These are phyloP conservation scores for Excalfactoria chinensis DNA, from an alignment of 2,113 vertebrate species.

Conservation along the genomic window DNA sequence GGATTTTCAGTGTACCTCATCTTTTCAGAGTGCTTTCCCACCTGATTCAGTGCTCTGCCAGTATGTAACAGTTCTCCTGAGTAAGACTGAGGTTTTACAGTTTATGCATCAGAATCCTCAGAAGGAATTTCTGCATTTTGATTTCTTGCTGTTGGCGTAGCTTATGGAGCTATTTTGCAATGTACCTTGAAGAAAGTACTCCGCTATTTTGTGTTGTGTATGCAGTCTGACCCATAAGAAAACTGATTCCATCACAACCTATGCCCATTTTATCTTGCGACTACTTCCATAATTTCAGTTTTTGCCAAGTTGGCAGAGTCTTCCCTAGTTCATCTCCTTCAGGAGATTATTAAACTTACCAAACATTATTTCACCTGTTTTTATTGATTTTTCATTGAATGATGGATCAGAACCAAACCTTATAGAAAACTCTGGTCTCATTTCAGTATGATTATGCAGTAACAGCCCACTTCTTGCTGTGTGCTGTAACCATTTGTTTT, in stretches of 20 bases:
- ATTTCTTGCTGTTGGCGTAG: not conserved
- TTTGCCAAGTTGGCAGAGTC: not conserved
- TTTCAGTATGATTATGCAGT: not conserved
- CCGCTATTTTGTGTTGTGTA: not conserved
- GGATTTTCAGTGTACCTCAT: not conserved
- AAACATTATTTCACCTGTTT: not conserved
- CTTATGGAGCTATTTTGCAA: not conserved
- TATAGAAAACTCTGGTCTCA: not conserved
- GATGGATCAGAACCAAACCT: not conserved
- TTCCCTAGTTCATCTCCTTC: not conserved
- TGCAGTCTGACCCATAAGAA: not conserved
- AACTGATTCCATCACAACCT: not conserved
- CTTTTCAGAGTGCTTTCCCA: not conserved
- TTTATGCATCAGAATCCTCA: rapidly evolving
- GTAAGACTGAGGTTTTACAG: not conserved
- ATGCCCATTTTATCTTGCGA: not conserved
- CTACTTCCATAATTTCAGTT: not conserved
- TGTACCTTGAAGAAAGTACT: not conserved
- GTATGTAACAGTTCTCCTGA: not conserved
- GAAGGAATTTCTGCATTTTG: not conserved
- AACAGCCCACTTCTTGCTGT: not conserved
- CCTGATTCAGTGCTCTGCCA: not conserved
- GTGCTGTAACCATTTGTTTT: not conserved
- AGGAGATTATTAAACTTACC: not conserved
- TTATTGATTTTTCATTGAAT: not conserved